Evolutionary conservation across 2,797 vertebrate species (phyloP).

Genomic region (Lutjanus campechanus): DNA sequence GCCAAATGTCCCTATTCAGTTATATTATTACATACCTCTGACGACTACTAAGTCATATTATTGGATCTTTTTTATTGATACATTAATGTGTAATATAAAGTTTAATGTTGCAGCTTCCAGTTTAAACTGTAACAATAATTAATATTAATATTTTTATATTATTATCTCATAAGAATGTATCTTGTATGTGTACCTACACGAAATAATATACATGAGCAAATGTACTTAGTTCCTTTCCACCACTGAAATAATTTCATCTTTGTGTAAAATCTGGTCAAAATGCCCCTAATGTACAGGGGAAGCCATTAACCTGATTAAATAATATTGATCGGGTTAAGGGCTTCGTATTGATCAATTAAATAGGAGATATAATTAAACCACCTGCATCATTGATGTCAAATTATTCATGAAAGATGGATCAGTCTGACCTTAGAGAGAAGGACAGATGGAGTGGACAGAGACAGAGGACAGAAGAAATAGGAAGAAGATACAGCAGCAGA

Average conservation of each 20-base stretch:
- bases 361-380: constrained; percentile 28
- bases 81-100: neutral
- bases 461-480: neutral
- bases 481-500: constrained; percentile 8
- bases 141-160: neutral
- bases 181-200: neutral
- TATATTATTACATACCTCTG: neutral
- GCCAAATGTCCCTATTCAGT: too few species aligned
- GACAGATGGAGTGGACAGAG: neutral
- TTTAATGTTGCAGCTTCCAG: neutral
- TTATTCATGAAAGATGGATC: constrained; percentile 23
- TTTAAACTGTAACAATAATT: neutral
- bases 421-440: constrained; percentile 24
- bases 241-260: neutral
- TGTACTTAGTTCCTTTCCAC: too few species aligned
- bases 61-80: neutral
- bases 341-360: constrained; percentile 30
- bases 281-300: neutral
- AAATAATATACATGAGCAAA: too few species aligned
- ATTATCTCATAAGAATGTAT: neutral
- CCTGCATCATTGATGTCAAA: constrained; percentile 17
- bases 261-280: neutral
- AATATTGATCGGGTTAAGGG: neutral
- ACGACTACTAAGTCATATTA: too few species aligned
- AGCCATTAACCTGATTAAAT: constrained; percentile 1